Evolutionary conservation across 2,888 invertebrate species (phyloP), one percentile per base, ranked within the genome.

Genomic region (Coremacera marginata): DNA sequence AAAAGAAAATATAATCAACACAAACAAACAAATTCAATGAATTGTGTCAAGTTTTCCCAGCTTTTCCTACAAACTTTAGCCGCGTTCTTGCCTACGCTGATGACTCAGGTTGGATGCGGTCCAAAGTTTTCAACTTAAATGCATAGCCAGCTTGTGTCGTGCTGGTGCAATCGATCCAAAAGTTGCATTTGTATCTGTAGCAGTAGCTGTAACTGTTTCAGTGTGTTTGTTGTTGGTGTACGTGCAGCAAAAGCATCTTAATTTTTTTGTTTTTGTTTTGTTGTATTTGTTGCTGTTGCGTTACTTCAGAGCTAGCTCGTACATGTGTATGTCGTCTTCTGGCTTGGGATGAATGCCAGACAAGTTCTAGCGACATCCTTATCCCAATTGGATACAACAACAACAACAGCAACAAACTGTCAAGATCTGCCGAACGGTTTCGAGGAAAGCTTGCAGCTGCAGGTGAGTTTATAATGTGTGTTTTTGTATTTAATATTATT

Each of bases 351-450:
- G 87, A 88, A 86, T 86, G 84, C 86, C 84, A 85, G 86, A 83
- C 84, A 88, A 84, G 82, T 86, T 78, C 84, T 84, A 84, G 87
- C 86, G 82, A 85, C 87, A 85, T 86, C 86, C 82, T 83, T 86
- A 83, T 87, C 88, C 85, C 88, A 87, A 82, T 85, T 89, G 88
- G 87, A 88, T 86, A 87, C 86, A 81, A 86, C 82, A 65, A 83
- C 84, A 78, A 82, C 83, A 80, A 83, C 84, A 81, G 82, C 84
- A 8, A 27, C 44, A 14, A 63, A 73, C 63, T 73, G 65, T 55
- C 22, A 65, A 5, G 65, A 65, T 37, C n/a, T 67, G 9, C 67
- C 65, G 34, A 85, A 86, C 85, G 86, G 83, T 84, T 86, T 85
- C 82, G 88, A 87, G 80, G 84, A 86, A 81, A 83, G 83, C 74